Base-by-base conservation (phyloP, 2,888 invertebrate species). In the Holacanthella duospinosa region DNA sequence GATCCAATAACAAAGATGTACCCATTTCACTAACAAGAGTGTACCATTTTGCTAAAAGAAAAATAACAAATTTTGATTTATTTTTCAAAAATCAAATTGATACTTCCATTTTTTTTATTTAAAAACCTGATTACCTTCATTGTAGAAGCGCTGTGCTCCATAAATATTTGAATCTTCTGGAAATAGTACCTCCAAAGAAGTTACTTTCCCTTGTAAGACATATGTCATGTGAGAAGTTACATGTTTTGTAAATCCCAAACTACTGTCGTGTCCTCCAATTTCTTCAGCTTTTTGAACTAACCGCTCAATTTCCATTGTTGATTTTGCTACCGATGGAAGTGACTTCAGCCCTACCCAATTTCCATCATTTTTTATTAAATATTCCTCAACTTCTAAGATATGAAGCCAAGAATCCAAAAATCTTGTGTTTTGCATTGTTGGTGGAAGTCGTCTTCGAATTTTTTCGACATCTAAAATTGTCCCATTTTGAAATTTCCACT, bases 81-180 rank as follows among this genome's bases (percentile, higher is more conserved):
- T n/a, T n/a, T n/a, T n/a, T n/a, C n/a, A n/a, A n/a, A n/a, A n/a
- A n/a, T n/a, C n/a, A n/a, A n/a, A n/a, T n/a, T n/a, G n/a, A n/a
- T n/a, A n/a, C n/a, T n/a, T n/a, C n/a, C n/a, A n/a, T n/a, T n/a
- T 36, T 16, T 9, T 36, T 36, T 9, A 6, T 36, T 36, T 36
- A 36, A 9, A 36, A 6, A 36, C 36, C 36, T 36, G n/a, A n/a
- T 53, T 27, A 16, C 9, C 6, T 29, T 55, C 55, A 12, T 4
- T 6, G n/a, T 55, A 55, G 27, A 28, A 55, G 55, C 55, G 55
- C 4, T 28, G 55, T 9, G 55, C 55, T 27, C 55, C 55, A 55
- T 24, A 9, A 6, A 21, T 6, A 55, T 6, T 55, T 16, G 55
- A 16, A 21, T 55, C 55, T 28, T 27, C 55, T 6, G 55, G 55